These are phyloP conservation scores for Acanthurus tractus DNA, from an alignment of 2,797 vertebrate species.

Conservation along the genomic window DNA sequence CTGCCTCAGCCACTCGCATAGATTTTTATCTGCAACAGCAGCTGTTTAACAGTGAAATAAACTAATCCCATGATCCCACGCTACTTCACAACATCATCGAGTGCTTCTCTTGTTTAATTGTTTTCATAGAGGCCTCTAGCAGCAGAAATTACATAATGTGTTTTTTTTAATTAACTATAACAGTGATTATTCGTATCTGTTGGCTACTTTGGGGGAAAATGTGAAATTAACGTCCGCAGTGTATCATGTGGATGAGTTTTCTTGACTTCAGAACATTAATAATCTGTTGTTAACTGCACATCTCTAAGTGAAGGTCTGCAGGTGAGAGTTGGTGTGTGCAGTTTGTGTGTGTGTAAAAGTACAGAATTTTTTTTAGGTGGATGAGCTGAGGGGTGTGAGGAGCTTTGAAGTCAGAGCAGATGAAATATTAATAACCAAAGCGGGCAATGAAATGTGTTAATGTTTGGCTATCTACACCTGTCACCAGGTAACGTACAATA, in stretches of 20 bases:
- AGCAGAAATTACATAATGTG: too few species aligned
- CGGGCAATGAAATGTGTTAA: constrained; percentile 2
- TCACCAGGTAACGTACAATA: too few species aligned
- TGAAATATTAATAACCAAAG: background rate
- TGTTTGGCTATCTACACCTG: too few species aligned
- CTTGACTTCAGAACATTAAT: too few species aligned
- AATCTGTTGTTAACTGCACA: background rate
- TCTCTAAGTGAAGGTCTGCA: background rate
- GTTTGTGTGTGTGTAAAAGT: background rate
- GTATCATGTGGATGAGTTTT: background rate
- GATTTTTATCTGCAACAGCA: too few species aligned
- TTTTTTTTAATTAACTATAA: too few species aligned
- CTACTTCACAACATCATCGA: too few species aligned
- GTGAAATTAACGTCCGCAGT: background rate
- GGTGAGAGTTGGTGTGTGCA: background rate
- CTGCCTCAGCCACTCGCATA: too few species aligned
- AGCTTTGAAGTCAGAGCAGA: background rate
- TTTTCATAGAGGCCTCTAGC: too few species aligned
- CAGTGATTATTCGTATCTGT: background rate
- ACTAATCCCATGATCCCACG: too few species aligned
- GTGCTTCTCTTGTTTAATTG: too few species aligned
- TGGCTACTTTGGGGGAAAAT: background rate
- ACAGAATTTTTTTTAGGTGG: background rate
- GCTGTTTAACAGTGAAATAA: too few species aligned
- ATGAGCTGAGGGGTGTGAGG: background rate